Percentiles rank a stretch among this genome's conserved stretches.
Evolutionary conservation across 2,888 invertebrate species (phyloP).

Genomic region (Dynastes maya): DNA sequence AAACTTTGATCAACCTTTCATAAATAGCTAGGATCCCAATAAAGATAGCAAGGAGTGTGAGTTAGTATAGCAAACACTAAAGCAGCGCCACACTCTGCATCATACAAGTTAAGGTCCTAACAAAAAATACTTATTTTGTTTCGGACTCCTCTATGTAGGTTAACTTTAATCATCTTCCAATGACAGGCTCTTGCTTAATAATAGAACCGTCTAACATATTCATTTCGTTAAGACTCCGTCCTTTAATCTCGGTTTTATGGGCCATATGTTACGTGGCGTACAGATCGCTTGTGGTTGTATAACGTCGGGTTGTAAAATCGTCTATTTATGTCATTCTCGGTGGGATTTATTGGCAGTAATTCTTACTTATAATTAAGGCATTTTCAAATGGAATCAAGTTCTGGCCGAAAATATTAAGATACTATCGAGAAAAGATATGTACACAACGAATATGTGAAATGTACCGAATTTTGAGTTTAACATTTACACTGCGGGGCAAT

Average conservation of each 20-base stretch:
- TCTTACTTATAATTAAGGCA: background rate
- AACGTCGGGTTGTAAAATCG: slow-evolving; percentile 15
- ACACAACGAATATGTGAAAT: no score
- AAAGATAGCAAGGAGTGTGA: no score
- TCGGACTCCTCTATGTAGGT: background rate
- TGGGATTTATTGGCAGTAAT: slow-evolving; percentile 16
- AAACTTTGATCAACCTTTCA: no score
- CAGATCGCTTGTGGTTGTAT: background rate
- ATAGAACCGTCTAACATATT: background rate
- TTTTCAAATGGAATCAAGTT: background rate
- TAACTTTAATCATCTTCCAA: slow-evolving; percentile 1
- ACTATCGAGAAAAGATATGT: no score
- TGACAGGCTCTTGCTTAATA: slow-evolving; percentile 1
- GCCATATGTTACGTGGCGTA: background rate
- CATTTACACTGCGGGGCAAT: no score
- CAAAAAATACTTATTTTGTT: no score
- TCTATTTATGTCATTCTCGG: slow-evolving; percentile 16
- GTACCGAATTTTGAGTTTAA: no score
- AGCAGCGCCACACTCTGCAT: no score
- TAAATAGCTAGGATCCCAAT: no score
- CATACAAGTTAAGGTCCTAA: no score
- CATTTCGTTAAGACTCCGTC: background rate
- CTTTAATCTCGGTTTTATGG: slow-evolving; percentile 11
- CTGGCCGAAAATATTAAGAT: no score
- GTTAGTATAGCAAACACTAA: no score